phyloP scores from a whole-genome alignment of 2,113 vertebrate genomes.

The Neodon shergylaensis region DNA sequence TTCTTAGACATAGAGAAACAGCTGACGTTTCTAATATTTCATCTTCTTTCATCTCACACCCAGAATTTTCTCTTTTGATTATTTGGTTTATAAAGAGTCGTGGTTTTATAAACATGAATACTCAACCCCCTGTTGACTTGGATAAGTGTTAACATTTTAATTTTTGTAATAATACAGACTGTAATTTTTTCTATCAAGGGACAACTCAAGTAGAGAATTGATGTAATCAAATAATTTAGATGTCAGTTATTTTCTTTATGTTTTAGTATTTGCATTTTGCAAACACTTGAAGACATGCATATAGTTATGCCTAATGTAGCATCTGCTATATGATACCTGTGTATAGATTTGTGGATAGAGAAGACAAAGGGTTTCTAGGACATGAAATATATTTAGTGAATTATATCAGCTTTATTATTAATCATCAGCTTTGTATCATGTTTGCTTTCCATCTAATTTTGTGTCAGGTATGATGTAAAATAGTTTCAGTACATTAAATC shows the following conservation, averaged over 20 bases:
- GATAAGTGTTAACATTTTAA: conserved; percentile 43
- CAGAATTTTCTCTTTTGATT: conserved; percentile 2
- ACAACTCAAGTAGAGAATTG: background rate
- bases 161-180: conserved; percentile 19
- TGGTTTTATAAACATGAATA: conserved; percentile 38
- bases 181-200: background rate
- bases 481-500: conserved; percentile 77
- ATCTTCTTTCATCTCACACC: background rate
- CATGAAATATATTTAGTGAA: background rate
- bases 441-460: conserved; percentile 68
- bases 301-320: background rate
- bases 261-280: background rate
- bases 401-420: conserved; percentile 54
- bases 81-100: background rate
- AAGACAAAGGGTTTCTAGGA: background rate
- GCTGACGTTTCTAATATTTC: background rate
- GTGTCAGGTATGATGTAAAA: conserved; percentile 68
- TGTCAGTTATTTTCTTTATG: background rate
- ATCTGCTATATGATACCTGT: accelerated
- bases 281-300: background rate
- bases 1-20: background rate
- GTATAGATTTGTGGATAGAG: background rate
- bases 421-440: conserved; percentile 30
- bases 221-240: conserved; percentile 1
- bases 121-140: background rate